phyloP scores from a whole-genome alignment of 2,888 invertebrate species.

The Cryptus armator region DNA sequence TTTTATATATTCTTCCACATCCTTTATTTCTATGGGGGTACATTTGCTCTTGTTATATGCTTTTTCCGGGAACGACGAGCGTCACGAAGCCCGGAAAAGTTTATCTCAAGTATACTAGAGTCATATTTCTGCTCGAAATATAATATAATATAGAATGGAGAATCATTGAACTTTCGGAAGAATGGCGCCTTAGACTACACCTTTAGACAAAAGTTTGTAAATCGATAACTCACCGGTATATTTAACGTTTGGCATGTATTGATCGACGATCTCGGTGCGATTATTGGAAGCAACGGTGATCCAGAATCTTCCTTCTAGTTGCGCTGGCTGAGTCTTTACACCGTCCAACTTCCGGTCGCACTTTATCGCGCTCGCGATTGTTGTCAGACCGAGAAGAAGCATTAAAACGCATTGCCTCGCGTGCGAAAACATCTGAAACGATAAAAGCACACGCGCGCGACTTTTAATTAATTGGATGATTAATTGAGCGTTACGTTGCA shows the following conservation, averaged over 20 bases:
- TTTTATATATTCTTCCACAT: no score
- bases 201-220: background rate
- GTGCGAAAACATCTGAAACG: constrained; percentile 66
- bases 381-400: constrained; percentile 47
- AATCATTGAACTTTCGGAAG: background rate
- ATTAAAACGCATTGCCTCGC: constrained; percentile 41
- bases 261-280: constrained; percentile 78
- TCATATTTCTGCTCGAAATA: background rate
- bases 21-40: no score
- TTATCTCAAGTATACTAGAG: background rate
- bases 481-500: constrained; percentile 1
- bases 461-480: constrained; percentile 7
- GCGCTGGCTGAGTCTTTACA: constrained; percentile 73
- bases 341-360: constrained; percentile 78
- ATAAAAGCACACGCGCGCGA: constrained; percentile 17
- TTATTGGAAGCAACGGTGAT: constrained; percentile 76
- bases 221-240: constrained; percentile 79
- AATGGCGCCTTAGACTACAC: background rate
- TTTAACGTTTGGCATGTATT: constrained; percentile 82
- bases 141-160: background rate
- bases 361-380: constrained; percentile 66
- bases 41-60: background rate
- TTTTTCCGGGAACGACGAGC: background rate
- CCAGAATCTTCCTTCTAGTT: constrained; percentile 77
- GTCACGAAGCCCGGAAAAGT: background rate